Conservation (phyloP, 2,888 invertebrate species). For the Conomelus anceps region DNA sequence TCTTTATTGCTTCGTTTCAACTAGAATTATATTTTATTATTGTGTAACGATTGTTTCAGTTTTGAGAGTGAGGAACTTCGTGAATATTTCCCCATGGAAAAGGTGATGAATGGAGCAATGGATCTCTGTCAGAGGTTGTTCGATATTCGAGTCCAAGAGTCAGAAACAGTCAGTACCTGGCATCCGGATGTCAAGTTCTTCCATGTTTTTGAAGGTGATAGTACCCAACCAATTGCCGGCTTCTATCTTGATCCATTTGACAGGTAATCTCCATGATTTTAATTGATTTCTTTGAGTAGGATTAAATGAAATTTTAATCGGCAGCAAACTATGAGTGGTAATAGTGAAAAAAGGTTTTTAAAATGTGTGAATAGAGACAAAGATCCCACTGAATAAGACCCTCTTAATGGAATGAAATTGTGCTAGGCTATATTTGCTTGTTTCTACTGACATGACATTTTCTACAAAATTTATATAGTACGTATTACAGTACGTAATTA, state of each 20-base stretch:
- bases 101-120: slow-evolving; percentile 73
- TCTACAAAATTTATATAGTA: no score
- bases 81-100: slow-evolving; percentile 75
- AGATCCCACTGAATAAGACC: no score
- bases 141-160: slow-evolving; percentile 64
- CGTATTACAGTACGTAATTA: no score
- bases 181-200: slow-evolving; percentile 78
- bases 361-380: no score
- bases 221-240: slow-evolving; percentile 61
- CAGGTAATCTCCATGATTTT: slow-evolving; percentile 34
- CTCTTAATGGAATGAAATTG: no score
- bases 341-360: no score
- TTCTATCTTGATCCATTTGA: slow-evolving; percentile 81
- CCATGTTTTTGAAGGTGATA: slow-evolving; percentile 65
- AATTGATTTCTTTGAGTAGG: no score
- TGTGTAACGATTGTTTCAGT: slow-evolving; percentile 38
- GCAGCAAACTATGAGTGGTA: no score
- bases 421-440: no score
- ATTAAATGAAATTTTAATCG: no score
- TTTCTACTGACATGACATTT: no score
- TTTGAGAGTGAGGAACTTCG: slow-evolving; percentile 64
- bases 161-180: slow-evolving; percentile 63
- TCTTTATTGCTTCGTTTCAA: no score
- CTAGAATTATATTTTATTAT: not conserved
- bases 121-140: slow-evolving; percentile 69